Evolutionary conservation across 2,797 vertebrate species (phyloP).

Genomic region (Epinephelus coioides): DNA sequence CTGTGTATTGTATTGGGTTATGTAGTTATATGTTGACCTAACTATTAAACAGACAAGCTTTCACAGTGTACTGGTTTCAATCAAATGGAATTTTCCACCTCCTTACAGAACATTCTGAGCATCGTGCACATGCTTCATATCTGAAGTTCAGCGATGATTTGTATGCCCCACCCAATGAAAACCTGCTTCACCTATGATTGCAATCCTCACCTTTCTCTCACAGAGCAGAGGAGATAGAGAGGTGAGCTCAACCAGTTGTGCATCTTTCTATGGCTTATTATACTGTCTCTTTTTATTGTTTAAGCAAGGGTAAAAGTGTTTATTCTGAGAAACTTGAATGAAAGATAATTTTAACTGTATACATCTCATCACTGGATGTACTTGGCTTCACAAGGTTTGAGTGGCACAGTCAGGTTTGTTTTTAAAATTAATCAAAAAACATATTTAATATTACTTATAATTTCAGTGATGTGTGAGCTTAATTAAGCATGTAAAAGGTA

Average conservation of each 20-base stretch:
- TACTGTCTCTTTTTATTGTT: background rate
- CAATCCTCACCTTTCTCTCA: conserved; percentile 38
- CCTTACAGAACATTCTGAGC: conserved; percentile 6
- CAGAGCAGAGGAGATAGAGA: conserved; percentile 29
- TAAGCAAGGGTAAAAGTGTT: background rate
- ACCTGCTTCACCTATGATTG: background rate
- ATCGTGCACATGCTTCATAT: background rate
- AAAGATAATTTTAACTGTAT: background rate
- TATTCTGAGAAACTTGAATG: background rate
- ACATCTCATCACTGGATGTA: background rate
- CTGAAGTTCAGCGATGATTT: background rate
- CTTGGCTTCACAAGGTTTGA: background rate
- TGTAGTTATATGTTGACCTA: background rate
- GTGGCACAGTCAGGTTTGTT: background rate
- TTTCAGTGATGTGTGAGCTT: too few species aligned
- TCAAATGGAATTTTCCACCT: conserved; percentile 1
- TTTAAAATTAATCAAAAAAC: background rate
- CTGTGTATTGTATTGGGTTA: background rate
- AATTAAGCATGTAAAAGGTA: too few species aligned
- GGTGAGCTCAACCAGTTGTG: conserved; percentile 44
- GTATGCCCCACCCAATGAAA: conserved; percentile 42
- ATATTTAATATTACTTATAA: too few species aligned
- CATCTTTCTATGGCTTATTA: background rate
- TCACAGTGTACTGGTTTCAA: background rate
- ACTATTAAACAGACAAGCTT: background rate